These are phyloP conservation scores for Laupala kohalensis DNA, from an alignment of 1,140 invertebrate genomes.

Conservation along the genomic window DNA sequence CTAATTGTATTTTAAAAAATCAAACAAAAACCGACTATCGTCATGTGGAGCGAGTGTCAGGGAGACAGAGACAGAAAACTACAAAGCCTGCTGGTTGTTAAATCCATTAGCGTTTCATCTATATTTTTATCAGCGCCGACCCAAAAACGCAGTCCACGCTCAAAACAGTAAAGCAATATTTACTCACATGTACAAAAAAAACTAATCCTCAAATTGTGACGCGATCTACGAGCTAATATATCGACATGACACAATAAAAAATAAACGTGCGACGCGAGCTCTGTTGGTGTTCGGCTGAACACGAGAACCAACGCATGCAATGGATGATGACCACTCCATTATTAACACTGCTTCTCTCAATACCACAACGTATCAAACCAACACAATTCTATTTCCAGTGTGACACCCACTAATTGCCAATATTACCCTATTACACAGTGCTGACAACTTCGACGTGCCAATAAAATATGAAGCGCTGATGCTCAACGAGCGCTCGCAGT, in stretches of 20 bases:
- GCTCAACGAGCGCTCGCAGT: too few relatives aligned
- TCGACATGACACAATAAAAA: neutral
- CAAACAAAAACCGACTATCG: too few relatives aligned
- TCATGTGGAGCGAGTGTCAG: too few relatives aligned
- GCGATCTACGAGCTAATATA: neutral
- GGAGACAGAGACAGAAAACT: too few relatives aligned
- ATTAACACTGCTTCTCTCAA: neutral
- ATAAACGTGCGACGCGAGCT: neutral
- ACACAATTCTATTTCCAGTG: neutral
- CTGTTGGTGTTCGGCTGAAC: neutral
- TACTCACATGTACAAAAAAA: neutral
- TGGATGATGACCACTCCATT: neutral
- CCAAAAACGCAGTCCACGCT: neutral
- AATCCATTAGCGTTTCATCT: neutral
- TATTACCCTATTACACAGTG: neutral
- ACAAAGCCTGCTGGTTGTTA: too few relatives aligned
- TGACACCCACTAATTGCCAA: neutral
- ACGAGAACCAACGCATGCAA: neutral
- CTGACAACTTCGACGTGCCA: neutral
- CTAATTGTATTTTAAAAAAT: too few relatives aligned
- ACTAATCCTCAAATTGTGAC: neutral
- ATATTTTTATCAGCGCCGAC: neutral
- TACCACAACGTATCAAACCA: neutral
- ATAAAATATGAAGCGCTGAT: neutral
- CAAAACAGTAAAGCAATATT: neutral